These are phyloP conservation scores for Eumeta japonica DNA, from an alignment of 1,140 invertebrate genomes.

Conservation along the genomic window DNA sequence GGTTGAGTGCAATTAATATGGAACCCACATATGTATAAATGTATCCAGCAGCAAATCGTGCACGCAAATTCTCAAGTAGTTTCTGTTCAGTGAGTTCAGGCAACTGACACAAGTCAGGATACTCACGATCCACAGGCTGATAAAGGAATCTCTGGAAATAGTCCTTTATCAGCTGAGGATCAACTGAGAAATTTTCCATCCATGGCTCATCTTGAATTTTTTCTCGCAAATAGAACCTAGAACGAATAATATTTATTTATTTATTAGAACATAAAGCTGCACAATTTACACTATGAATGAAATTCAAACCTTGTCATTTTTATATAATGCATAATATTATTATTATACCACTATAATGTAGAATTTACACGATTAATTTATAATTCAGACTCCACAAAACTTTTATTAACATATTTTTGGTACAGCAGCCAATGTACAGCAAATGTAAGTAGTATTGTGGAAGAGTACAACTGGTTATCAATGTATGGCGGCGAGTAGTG, in stretches of 20 bases:
- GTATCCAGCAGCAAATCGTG: slow-evolving; percentile 85
- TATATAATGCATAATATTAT: no score
- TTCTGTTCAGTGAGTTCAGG: slow-evolving; percentile 94
- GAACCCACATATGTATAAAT: slow-evolving; percentile 97
- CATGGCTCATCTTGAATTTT: slow-evolving; percentile 76
- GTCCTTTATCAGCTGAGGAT: slow-evolving; percentile 85
- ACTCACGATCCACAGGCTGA: slow-evolving; percentile 86
- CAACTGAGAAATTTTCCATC: slow-evolving; percentile 84
- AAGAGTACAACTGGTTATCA: no score
- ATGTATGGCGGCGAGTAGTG: no score
- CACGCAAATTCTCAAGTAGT: slow-evolving; percentile 85
- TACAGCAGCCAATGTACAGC: no score
- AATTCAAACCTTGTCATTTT: no score
- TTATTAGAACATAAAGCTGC: slow-evolving; percentile 19
- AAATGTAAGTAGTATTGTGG: no score
- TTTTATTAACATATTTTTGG: no score
- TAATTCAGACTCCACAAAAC: no score
- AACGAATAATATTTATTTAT: slow-evolving; percentile 16
- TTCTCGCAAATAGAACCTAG: slow-evolving; percentile 79
- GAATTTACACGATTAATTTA: no score
- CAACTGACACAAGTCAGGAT: slow-evolving; percentile 92
- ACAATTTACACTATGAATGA: slow-evolving; percentile 36
- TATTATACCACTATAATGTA: no score
- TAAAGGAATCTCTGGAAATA: slow-evolving; percentile 89
- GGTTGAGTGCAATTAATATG: slow-evolving; percentile 90